These are phyloP conservation scores for Dermolepida albohirtum DNA, from an alignment of 2,888 invertebrate genomes.

Conservation along the genomic window DNA sequence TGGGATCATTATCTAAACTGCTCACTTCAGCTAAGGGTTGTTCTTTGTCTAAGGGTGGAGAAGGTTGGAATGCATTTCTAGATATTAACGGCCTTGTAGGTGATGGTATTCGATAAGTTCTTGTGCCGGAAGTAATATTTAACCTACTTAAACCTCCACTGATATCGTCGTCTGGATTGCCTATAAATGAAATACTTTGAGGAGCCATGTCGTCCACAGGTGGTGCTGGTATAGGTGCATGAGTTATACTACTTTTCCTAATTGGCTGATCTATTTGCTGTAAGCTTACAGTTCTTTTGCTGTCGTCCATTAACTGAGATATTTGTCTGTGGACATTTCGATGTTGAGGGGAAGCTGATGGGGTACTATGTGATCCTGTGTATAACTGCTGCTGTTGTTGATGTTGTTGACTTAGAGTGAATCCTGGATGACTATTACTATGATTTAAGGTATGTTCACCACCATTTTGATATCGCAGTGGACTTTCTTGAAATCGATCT, in stretches of 20 bases:
- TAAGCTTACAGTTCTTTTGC: conserved; percentile 65
- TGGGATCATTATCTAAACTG: conserved; percentile 64
- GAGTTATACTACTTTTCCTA: conserved; percentile 62
- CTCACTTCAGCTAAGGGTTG: conserved; percentile 61
- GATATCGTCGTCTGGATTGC: conserved; percentile 71
- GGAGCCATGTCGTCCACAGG: conserved; percentile 91
- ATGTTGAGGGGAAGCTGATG: conserved; percentile 76
- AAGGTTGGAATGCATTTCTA: conserved; percentile 77
- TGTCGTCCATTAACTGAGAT: conserved; percentile 64
- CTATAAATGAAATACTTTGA: conserved; percentile 92
- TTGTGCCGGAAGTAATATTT: conserved; percentile 87
- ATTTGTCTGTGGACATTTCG: conserved; percentile 71
- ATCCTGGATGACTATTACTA: conserved; percentile 70
- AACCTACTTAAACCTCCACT: conserved; percentile 70
- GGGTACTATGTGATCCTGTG: conserved; percentile 66
- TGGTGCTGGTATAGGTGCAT: conserved; percentile 74
- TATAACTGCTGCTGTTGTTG: conserved; percentile 66
- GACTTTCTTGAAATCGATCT: conserved; percentile 48
- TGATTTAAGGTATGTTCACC: conserved; percentile 70
- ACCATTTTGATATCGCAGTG: conserved; percentile 73
- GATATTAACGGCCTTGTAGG: conserved; percentile 81
- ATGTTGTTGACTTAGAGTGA: conserved; percentile 69
- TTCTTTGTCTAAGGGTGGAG: conserved; percentile 53
- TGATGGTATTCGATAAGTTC: conserved; percentile 90
- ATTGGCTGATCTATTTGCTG: conserved; percentile 66